These are phyloP conservation scores for Atractosteus spatula DNA, from an alignment of 2,113 vertebrate genomes.

Conservation along the genomic window DNA sequence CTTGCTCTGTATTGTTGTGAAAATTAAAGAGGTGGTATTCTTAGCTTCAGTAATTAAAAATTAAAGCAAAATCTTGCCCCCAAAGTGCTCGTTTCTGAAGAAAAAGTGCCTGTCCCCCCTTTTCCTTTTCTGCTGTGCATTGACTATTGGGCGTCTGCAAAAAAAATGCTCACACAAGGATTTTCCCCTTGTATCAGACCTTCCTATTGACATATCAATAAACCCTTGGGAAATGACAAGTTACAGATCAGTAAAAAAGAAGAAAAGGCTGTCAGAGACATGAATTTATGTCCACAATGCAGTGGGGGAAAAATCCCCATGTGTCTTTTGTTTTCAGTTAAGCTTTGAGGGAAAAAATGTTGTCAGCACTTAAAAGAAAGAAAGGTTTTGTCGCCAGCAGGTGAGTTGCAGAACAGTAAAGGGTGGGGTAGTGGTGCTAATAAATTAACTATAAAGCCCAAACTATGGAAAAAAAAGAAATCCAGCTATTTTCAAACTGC, in stretches of 20 bases:
- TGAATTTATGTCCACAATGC: slow-evolving; percentile 6
- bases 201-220: slow-evolving; percentile 33
- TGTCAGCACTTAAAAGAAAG: slow-evolving; percentile 49
- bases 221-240: slow-evolving; percentile 37
- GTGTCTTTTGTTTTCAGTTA: slow-evolving; percentile 36
- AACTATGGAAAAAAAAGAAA: slow-evolving; percentile 58
- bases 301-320: slow-evolving; percentile 18
- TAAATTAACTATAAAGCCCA: slow-evolving; percentile 81
- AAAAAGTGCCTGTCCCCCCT: slow-evolving; percentile 10
- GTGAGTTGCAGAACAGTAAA: slow-evolving; percentile 70
- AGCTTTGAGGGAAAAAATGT: slow-evolving; percentile 37
- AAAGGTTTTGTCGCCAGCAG: slow-evolving; percentile 69
- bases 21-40: slow-evolving; percentile 39
- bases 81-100: slow-evolving; percentile 26
- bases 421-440: slow-evolving; percentile 79
- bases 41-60: slow-evolving; percentile 58
- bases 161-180: slow-evolving; percentile 39
- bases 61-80: slow-evolving; percentile 34
- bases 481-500: slow-evolving; percentile 78
- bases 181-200: slow-evolving; percentile 39
- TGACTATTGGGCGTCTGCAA: slow-evolving; percentile 37
- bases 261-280: slow-evolving; percentile 13
- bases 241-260: slow-evolving; percentile 35
- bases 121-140: slow-evolving; percentile 34
- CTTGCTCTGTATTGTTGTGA: slow-evolving; percentile 35